Percentiles rank a stretch among this genome's conserved stretches.
Conservation (phyloP, 2,797 vertebrate species). For the Chlorospingus semifuscus region DNA sequence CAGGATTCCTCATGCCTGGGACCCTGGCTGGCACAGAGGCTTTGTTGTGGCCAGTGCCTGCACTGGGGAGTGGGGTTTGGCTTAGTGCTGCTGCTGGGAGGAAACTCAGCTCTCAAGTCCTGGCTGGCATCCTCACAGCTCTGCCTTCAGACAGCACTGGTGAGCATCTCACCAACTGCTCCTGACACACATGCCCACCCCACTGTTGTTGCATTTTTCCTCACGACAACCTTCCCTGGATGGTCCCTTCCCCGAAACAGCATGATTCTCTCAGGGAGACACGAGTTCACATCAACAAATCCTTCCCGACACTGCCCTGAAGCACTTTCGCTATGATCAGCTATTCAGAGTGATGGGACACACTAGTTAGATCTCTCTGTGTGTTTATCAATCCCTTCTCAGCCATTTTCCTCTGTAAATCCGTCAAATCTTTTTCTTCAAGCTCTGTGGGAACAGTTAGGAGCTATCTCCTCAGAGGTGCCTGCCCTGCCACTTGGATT, state of each 20-base stretch:
- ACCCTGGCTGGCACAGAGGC: not conserved
- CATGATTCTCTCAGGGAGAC: constrained; percentile 58
- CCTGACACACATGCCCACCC: not conserved
- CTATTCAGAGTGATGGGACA: constrained; percentile 69
- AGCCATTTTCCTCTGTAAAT: constrained; percentile 56
- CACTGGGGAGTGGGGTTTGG: fast-evolving
- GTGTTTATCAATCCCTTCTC: constrained; percentile 69
- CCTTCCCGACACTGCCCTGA: constrained; percentile 61
- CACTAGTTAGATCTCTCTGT: constrained; percentile 67
- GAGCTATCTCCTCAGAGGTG: constrained; percentile 60
- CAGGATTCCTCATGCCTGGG: not conserved
- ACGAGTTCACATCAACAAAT: constrained; percentile 65
- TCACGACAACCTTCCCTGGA: constrained; percentile 11
- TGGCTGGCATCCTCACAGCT: not conserved
- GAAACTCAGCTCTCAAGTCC: not conserved
- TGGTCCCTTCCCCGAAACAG: constrained; percentile 39
- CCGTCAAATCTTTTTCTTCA: constrained; percentile 62
- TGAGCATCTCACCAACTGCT: not conserved
- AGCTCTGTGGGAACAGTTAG: constrained; percentile 44
- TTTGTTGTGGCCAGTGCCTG: not conserved
- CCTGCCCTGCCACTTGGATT: constrained; percentile 53
- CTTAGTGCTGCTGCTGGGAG: fast-evolving
- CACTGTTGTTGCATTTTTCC: constrained; percentile 59
- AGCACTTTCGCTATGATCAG: constrained; percentile 58
- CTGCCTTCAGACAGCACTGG: constrained; percentile 18